A percentile compares a stretch with the other conserved stretches of the same genome.
Evolutionary conservation across 2,888 invertebrate genomes (phyloP).

Genomic region (Coremacera marginata): DNA sequence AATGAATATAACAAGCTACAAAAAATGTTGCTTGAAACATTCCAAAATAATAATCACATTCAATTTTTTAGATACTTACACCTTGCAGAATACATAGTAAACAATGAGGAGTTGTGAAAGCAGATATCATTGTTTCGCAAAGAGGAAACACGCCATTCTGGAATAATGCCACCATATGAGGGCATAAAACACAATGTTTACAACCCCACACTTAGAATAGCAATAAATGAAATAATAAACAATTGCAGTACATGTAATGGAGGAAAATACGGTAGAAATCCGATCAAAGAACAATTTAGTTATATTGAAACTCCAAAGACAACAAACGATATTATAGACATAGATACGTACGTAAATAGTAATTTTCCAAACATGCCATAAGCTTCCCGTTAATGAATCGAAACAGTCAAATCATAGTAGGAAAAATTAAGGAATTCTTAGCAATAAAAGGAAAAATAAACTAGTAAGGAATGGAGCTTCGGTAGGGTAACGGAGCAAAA

Average conservation of each 20-base stretch:
- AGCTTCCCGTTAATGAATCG: conserved; percentile 37
- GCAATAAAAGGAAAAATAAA: too few species aligned
- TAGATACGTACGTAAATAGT: conserved; percentile 46
- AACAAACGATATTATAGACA: conserved; percentile 52
- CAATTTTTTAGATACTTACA: conserved; percentile 34
- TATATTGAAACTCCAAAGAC: conserved; percentile 47
- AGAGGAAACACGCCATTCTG: conserved; percentile 46
- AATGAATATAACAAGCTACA: too few species aligned
- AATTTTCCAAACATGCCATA: conserved; percentile 50
- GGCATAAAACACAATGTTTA: conserved; percentile 40
- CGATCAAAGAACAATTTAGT: conserved; percentile 29
- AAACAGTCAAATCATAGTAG: conserved; percentile 31
- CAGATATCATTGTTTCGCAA: conserved; percentile 41
- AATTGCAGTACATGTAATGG: conserved; percentile 42
- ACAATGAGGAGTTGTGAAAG: conserved; percentile 32
- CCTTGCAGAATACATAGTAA: conserved; percentile 32
- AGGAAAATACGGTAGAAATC: conserved; percentile 47
- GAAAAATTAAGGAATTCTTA: too few species aligned
- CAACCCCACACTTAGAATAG: conserved; percentile 39
- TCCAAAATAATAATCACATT: neutral
- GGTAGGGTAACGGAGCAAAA: too few species aligned
- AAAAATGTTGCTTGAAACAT: conserved; percentile 11
- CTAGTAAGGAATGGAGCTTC: too few species aligned
- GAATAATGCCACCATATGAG: conserved; percentile 37
- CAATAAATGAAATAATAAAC: conserved; percentile 44